phyloP scores from a whole-genome alignment of 2,113 vertebrate species.

The Dermatemys mawii region DNA sequence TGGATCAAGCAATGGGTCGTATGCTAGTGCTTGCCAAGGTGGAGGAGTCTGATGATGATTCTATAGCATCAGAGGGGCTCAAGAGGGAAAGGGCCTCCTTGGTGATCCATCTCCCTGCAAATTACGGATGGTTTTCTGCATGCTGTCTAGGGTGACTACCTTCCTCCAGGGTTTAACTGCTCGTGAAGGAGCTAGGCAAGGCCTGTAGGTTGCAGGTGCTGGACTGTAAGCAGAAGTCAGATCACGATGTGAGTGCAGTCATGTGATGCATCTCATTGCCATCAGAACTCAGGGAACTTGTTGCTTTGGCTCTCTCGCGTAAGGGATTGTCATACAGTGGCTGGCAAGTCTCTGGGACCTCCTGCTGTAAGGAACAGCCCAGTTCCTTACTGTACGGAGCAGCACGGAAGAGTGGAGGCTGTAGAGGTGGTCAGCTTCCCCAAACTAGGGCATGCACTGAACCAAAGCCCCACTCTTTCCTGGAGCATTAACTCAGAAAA shows the following conservation, averaged over 20 bases:
- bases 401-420: not conserved
- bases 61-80: not conserved
- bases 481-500: not conserved
- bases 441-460: not conserved
- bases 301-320: not conserved
- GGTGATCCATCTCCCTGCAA: not conserved
- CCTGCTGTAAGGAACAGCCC: not conserved
- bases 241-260: not conserved
- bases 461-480: not conserved
- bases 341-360: conserved; percentile 34
- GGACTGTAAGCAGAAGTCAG: not conserved
- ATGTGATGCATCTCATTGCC: not conserved
- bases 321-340: not conserved
- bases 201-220: not conserved
- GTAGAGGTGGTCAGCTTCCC: too few species aligned
- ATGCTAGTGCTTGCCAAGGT: not conserved
- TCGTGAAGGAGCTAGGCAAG: not conserved
- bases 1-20: not conserved
- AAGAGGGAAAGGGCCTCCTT: not conserved
- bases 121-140: not conserved
- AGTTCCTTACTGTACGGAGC: too few species aligned
- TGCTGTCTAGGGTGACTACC: not conserved
- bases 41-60: not conserved
- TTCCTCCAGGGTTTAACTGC: not conserved
- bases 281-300: not conserved